Base-by-base conservation (phyloP, 2,797 vertebrate genomes). In the Tarsius wallacei region DNA sequence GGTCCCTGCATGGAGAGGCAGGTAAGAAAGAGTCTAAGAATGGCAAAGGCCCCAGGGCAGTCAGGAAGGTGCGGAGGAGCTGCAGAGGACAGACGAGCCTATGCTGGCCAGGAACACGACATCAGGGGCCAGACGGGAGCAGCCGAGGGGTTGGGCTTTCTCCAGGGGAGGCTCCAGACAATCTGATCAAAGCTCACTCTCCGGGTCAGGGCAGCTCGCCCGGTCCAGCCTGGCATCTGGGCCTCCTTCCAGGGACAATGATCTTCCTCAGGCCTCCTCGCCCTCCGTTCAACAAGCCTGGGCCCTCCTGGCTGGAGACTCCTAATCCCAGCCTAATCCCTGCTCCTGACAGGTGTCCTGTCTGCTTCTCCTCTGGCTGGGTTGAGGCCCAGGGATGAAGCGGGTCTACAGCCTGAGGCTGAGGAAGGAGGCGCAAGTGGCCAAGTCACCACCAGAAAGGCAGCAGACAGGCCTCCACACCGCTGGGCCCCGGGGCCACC, bases 11-110 rank as follows among this genome's bases (percentile, higher is more conserved):
- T 1, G 0, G 49, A 89, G 24, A 12, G 16, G 16, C 57, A 33
- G 57, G 31, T 42, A 64, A 76, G 16, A 26, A 59, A 24, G 49
- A 53, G 21, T 24, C 24, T 57, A 64, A 86, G 51, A 24, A 31
- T 1, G 3, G n/a, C 51, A 28, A 33, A 31, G 59, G 14, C 5
- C 5, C 14, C 16, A 1, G 8, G 22, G 47, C 24, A 1, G 26
- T 22, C 16, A 68, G 76, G 68, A 26, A 14, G 21, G n/a, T 0
- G 10, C 17, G n/a, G 70, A 11, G 33, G 55, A 16, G n/a, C 55
- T 22, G 5, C 77, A 36, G 28, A 14, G 28, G 36, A 63, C 47
- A 36, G 28, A 47, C 0, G 16, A 47, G 24, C 24, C 57, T 12
- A 53, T 57, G 55, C 47, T 8, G 16, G 33, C 9, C 15, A 1